Conservation (phyloP, 2,113 vertebrate species). For the Canis aureus region DNA sequence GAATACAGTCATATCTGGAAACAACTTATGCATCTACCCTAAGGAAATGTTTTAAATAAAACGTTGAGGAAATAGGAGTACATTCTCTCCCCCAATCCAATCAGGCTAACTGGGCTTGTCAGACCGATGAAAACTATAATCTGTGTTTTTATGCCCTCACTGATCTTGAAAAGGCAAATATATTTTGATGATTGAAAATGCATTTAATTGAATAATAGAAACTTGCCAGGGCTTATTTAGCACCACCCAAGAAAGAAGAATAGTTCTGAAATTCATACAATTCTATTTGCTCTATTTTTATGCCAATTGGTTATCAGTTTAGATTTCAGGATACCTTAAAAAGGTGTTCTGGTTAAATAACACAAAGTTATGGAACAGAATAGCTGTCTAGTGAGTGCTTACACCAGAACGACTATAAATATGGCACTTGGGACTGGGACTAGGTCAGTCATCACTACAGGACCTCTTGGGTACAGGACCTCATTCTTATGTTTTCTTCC, state of each 20-base stretch:
- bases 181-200: not conserved
- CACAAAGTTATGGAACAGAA: not conserved
- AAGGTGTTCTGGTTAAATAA: not conserved
- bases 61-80: not conserved
- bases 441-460: not conserved
- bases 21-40: not conserved
- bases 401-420: not conserved
- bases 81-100: not conserved
- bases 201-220: slow-evolving; percentile 15
- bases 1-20: not conserved
- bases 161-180: not conserved
- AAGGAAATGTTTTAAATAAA: not conserved
- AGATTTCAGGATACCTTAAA: not conserved
- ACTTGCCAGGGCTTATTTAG: not conserved
- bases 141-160: not conserved
- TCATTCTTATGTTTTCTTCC: not conserved
- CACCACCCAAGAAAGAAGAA: not conserved
- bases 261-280: not conserved
- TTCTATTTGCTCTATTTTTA: not conserved
- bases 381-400: not conserved
- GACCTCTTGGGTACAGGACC: not conserved
- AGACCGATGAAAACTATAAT: not conserved
- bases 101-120: not conserved
- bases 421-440: too few relatives aligned
- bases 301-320: not conserved